Conservation (phyloP, 1,140 invertebrate genomes). For the Lasioglossum albipes region DNA sequence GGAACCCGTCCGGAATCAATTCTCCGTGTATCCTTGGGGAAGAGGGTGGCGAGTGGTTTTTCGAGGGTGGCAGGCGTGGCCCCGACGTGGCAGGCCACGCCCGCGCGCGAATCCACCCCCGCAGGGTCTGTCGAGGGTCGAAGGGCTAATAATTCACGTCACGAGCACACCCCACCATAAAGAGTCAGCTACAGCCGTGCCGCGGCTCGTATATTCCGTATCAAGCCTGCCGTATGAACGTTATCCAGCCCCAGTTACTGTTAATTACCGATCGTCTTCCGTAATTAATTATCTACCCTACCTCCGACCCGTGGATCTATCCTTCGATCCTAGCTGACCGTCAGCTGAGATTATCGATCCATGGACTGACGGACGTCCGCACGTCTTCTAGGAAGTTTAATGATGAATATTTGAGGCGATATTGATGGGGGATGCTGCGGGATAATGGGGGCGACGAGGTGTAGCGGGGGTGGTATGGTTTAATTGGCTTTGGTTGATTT, state of each 20-base stretch:
- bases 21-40: conserved; percentile 60
- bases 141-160: conserved; percentile 80
- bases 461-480: no score
- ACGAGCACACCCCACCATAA: conserved; percentile 76
- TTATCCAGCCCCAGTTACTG: conserved; percentile 66
- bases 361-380: no score
- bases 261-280: conserved; percentile 68
- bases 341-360: neutral
- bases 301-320: conserved; percentile 31
- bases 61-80: conserved; percentile 57
- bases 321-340: neutral
- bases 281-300: conserved; percentile 57
- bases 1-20: conserved; percentile 72
- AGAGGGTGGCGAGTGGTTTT: conserved; percentile 45
- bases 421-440: no score
- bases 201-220: conserved; percentile 54
- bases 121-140: conserved; percentile 50
- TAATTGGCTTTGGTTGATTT: no score
- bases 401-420: no score
- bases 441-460: no score
- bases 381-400: no score
- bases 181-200: conserved; percentile 74
- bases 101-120: conserved; percentile 43
- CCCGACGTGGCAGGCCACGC: conserved; percentile 62
- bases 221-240: conserved; percentile 55